Base-by-base conservation (phyloP, 1,140 invertebrate species). In the Cataglyphis hispanica region DNA sequence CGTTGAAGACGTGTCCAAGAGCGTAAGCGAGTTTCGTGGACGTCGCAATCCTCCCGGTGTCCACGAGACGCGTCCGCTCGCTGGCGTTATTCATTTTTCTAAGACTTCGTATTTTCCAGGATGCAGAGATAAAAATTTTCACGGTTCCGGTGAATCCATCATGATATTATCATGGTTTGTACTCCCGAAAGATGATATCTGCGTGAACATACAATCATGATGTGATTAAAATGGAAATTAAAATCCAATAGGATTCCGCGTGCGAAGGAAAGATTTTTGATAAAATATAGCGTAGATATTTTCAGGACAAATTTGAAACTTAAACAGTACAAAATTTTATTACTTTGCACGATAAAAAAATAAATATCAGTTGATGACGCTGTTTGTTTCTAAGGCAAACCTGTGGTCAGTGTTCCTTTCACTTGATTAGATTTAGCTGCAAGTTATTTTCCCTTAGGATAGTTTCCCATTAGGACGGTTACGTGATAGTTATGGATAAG, bases 1-100 rank as follows among this genome's bases (percentile, higher is more conserved):
- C 98, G 95, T 99, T 99, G 91, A 98, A 97, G 61, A 99, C 96
- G 93, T 99, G 98, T 0, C 98, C 98, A 61, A 98, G 94, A 34
- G 98, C 97, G 91, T 96, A 98, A 1, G 97, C 95, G 1, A 97
- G 77, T 91, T 96, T 96, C 75, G 97, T 96, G 46, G 93, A 94
- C 19, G 89, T 89, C 53, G 91, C 60, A 50, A 95, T 22, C 56
- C 89, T 92, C 43, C 89, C 91, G 10, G 80, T 90, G 31, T 94
- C 93, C 77, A 93, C 87, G 16, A 94, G 87, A 16, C 93, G 93
- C 19, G 84, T 74, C 31, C 56, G 89, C 25, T 94, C 93, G 19
- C 83, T 81, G 10, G 3, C 43, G 22, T 27, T 87, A 2, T 85
- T 72, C 88, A 87, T 91, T 64, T 50, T 64, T 72, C 81, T 25